These are phyloP conservation scores for Nesometra sesokonis DNA, from an alignment of 35 echinoderm and acorn worm genomes.

Conservation along the genomic window DNA sequence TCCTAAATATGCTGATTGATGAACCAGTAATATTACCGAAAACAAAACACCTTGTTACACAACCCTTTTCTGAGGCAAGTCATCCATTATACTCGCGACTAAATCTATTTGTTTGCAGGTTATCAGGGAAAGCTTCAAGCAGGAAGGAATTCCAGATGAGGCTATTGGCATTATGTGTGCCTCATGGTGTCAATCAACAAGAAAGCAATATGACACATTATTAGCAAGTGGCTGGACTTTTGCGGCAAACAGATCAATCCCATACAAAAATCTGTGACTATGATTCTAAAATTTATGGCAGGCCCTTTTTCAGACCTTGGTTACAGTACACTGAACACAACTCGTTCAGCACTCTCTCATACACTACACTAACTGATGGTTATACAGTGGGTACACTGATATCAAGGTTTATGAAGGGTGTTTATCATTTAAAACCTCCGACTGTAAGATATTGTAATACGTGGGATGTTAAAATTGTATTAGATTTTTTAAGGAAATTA, in stretches of 20 bases:
- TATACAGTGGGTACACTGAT: conserved; percentile 20
- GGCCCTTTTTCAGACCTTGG: conserved; percentile 3
- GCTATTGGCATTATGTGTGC: no score
- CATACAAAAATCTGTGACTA: conserved; percentile 12
- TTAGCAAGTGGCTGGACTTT: conserved; percentile 53
- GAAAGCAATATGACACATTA: conserved; percentile 32
- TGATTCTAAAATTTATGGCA: conserved; percentile 21
- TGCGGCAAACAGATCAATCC: conserved; percentile 31
- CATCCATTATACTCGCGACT: neutral
- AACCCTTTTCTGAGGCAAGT: neutral
- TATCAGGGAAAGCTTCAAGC: no score
- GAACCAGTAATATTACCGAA: conserved; percentile 41
- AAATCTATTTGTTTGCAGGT: conserved; percentile 22
- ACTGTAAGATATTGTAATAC: conserved; percentile 15
- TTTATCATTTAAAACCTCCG: conserved; percentile 36
- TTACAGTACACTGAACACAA: conserved; percentile 52
- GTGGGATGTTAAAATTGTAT: conserved; percentile 41
- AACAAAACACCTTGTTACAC: neutral
- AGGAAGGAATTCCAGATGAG: no score
- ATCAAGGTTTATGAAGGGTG: no score
- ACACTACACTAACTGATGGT: conserved; percentile 12
- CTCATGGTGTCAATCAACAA: no score
- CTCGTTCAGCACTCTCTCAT: conserved; percentile 32
- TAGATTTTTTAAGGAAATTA: conserved; percentile 31
- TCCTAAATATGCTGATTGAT: conserved; percentile 30